These are phyloP conservation scores for Chromobotia macracanthus DNA, from an alignment of 2,797 vertebrate genomes.

Conservation along the genomic window DNA sequence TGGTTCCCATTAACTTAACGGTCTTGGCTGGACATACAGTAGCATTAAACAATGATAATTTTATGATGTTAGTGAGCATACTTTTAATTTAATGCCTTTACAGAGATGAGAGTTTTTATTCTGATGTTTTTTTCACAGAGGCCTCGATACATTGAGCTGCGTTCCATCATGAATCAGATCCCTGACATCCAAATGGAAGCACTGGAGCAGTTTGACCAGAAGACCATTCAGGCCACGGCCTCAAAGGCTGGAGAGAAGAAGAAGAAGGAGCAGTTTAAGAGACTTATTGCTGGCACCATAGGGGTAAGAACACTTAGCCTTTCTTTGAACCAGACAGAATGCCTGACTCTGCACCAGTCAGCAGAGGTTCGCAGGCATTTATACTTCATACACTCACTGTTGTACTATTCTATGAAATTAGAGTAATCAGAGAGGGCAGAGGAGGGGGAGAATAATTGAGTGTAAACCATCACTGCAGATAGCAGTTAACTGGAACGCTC, in stretches of 20 bases:
- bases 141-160: conserved; percentile 87
- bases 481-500: too few relatives aligned
- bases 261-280: conserved; percentile 92
- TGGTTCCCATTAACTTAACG: too few relatives aligned
- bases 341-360: too few relatives aligned
- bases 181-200: conserved; percentile 87
- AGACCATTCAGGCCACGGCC: conserved; percentile 80
- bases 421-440: too few relatives aligned
- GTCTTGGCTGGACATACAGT: too few relatives aligned
- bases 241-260: conserved; percentile 89
- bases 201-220: conserved; percentile 89
- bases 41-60: too few relatives aligned
- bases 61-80: neutral
- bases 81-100: neutral
- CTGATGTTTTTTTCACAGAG: conserved; percentile 74
- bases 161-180: conserved; percentile 88
- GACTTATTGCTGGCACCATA: conserved; percentile 90
- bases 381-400: too few relatives aligned
- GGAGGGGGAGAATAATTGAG: too few relatives aligned
- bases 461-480: too few relatives aligned
- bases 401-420: too few relatives aligned
- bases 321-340: conserved; percentile 48
- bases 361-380: too few relatives aligned
- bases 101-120: neutral
- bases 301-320: conserved; percentile 80